A percentile compares a stretch with the other conserved stretches of the same genome.
These are phyloP conservation scores for Cairina moschata DNA, from an alignment of 2,113 vertebrate species.

Conservation along the genomic window DNA sequence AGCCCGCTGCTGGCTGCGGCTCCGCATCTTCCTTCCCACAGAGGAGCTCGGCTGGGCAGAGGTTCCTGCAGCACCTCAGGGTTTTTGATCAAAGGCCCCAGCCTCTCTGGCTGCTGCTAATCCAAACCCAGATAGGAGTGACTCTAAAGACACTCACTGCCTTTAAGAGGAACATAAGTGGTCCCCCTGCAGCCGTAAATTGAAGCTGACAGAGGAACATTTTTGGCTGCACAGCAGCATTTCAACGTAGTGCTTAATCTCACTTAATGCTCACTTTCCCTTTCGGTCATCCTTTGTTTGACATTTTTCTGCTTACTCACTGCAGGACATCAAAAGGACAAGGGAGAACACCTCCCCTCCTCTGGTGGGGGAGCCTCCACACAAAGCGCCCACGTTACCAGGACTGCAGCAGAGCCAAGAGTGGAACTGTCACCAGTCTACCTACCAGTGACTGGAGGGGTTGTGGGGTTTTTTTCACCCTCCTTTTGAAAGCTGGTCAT, in stretches of 20 bases:
- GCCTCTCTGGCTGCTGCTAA: not conserved
- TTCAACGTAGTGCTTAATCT: slow-evolving; percentile 47
- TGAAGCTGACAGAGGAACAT: slow-evolving; percentile 19
- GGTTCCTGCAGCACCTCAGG: not conserved
- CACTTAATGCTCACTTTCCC: slow-evolving; percentile 31
- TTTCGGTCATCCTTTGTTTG: slow-evolving; percentile 40
- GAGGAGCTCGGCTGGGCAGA: not conserved
- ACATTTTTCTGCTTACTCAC: slow-evolving; percentile 54
- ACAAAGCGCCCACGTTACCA: not conserved
- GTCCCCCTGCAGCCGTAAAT: not conserved
- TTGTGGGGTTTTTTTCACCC: not conserved
- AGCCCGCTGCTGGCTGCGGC: not conserved
- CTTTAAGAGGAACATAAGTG: not conserved
- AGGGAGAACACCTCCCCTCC: not conserved
- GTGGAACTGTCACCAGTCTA: not conserved
- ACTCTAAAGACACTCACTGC: not conserved
- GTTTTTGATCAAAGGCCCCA: not conserved
- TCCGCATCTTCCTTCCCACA: not conserved
- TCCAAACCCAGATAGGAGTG: not conserved
- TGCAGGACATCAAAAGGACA: slow-evolving; percentile 34
- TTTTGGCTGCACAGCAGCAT: not conserved
- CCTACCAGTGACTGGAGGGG: too few species aligned
- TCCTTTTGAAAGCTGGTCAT: not conserved
- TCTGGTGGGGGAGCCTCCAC: not conserved
- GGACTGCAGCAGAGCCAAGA: not conserved